A percentile compares a stretch with the other conserved stretches of the same genome.
Conservation (phyloP, 2,797 vertebrate genomes). For the Scarus forsteni region DNA sequence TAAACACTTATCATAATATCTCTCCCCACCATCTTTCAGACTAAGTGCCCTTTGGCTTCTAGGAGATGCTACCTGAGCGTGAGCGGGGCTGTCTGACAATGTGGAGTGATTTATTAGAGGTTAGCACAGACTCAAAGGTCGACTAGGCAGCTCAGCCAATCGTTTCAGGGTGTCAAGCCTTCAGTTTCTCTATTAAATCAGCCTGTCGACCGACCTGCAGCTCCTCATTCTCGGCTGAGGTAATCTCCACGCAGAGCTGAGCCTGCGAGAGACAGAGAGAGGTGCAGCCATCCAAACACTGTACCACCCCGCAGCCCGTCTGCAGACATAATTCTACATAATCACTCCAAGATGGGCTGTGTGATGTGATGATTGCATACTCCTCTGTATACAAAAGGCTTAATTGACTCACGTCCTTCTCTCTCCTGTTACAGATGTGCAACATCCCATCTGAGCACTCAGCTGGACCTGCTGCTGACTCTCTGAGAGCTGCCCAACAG, state of each 20-base stretch:
- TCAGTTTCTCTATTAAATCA: slow-evolving; percentile 71
- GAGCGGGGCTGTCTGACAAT: slow-evolving; percentile 50
- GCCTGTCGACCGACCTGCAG: slow-evolving; percentile 43
- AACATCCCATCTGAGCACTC: slow-evolving; percentile 85
- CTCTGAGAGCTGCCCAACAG: slow-evolving; percentile 86
- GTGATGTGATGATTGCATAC: slow-evolving; percentile 20
- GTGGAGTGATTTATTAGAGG: slow-evolving; percentile 73
- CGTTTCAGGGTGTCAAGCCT: slow-evolving; percentile 69
- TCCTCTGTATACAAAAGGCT: slow-evolving; percentile 7
- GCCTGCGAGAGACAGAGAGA: neutral
- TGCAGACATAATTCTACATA: slow-evolving; percentile 42
- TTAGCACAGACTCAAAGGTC: slow-evolving; percentile 71
- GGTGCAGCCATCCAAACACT: slow-evolving; percentile 14
- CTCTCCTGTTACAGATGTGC: slow-evolving; percentile 84
- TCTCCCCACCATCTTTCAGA: slow-evolving; percentile 50
- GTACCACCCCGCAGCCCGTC: slow-evolving; percentile 5
- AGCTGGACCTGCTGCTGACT: slow-evolving; percentile 86
- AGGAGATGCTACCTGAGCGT: slow-evolving; percentile 47
- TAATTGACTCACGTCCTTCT: slow-evolving; percentile 27
- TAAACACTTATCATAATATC: slow-evolving; percentile 43
- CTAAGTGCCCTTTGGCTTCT: slow-evolving; percentile 51
- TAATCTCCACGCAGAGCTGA: slow-evolving; percentile 21
- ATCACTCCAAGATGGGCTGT: slow-evolving; percentile 52
- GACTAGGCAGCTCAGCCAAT: slow-evolving; percentile 68
- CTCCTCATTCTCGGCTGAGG: slow-evolving; percentile 24